Evolutionary conservation across 2,888 invertebrate genomes (phyloP), one percentile per base, ranked within the genome.

Genomic region (Rhogogaster chlorosoma): DNA sequence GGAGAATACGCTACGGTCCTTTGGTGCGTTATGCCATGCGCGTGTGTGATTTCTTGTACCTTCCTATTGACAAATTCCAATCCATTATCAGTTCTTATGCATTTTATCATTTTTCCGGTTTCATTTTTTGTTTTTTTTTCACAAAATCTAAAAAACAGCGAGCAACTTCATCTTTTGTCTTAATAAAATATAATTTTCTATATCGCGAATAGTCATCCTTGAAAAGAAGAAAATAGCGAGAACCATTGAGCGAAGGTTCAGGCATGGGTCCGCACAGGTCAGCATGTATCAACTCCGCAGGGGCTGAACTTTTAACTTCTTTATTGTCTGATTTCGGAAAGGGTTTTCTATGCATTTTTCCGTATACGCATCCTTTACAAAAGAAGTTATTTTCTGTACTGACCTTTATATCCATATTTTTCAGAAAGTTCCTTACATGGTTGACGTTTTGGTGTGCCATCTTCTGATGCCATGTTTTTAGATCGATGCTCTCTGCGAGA

Each of bases 231-330:
- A 87, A 83, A 84, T 89, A 89, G 67, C 87, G 86, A 61, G 88
- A 89, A 22, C 84, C 86, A 1, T 85, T 82, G 32, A 86, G 87
- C 7, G 88, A 88, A 5, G 26, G 12, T 26, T 84, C 88, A 29
- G 88, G 87, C 88, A 89, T 89, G 0, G 87, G 88, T 10, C 89
- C 88, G n/a, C 89, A 90, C 9, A 90, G 38, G 84, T 90, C 88
- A 0, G 88, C 86, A 71, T 90, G 89, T 0, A 90, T 80, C 1
- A 88, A 61, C 57, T 87, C 87, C 61, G 87, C 61, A 78, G 45
- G 71, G 12, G 70, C 73, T 18, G n/a, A 49, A 75, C 88, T 71
- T 84, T 85, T 87, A 7, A 42, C 18, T 18, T 49, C 49, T 49
- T 49, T 49, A 85, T 29, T 53, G 83, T 73, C 67, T 70, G 84